phyloP scores from a whole-genome alignment of 1,140 invertebrate species.

The Ceratoteleas bidentatus region DNA sequence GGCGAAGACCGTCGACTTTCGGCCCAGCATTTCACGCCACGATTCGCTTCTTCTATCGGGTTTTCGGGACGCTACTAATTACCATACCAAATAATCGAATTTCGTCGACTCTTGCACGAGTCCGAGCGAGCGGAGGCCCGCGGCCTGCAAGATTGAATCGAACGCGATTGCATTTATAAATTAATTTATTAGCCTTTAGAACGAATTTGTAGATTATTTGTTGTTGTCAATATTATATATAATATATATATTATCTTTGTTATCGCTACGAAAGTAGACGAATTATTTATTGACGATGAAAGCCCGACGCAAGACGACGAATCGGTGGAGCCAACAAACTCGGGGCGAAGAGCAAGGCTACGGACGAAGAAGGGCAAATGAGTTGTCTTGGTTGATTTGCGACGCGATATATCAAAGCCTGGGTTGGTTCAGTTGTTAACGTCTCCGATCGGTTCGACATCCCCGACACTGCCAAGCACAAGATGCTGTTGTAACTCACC shows the following conservation, averaged over 20 bases:
- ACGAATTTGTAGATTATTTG: conserved; percentile 66
- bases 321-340: conserved; percentile 11
- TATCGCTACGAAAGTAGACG: conserved; percentile 66
- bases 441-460: conserved; percentile 40
- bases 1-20: conserved; percentile 33
- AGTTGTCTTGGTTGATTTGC: conserved; percentile 3
- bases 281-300: conserved; percentile 66
- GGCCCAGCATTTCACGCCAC: conserved; percentile 49
- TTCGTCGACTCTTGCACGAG: conserved; percentile 42
- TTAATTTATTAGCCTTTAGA: conserved; percentile 64
- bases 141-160: conserved; percentile 42
- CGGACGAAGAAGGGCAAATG: not conserved
- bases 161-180: conserved; percentile 65
- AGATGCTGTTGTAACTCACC: conserved; percentile 62
- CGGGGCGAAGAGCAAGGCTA: not conserved
- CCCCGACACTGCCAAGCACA: conserved; percentile 64
- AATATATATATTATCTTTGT: conserved; percentile 66
- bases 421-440: conserved; percentile 33
- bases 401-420: conserved; percentile 38
- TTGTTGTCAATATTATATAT: conserved; percentile 64
- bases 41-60: conserved; percentile 60
- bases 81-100: conserved; percentile 52
- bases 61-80: conserved; percentile 52
- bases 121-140: conserved; percentile 5
- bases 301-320: conserved; percentile 53